Percentiles rank a stretch among this genome's conserved stretches.
Conservation (phyloP, 1,140 invertebrate genomes). For the Drosophila subpulchrella region DNA sequence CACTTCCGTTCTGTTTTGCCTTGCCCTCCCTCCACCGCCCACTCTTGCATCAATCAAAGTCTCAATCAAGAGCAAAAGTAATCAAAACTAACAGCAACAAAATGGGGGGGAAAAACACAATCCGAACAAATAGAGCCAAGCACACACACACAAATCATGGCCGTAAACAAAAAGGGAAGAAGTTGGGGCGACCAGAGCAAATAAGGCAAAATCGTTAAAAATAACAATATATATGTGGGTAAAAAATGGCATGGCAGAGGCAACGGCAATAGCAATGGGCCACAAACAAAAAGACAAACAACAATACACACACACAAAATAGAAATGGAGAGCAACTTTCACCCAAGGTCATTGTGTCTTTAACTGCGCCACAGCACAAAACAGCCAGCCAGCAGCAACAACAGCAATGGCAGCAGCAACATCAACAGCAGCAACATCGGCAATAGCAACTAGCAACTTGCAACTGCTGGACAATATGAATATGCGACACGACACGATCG, state of each 20-base stretch:
- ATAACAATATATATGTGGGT: slow-evolving; percentile 59
- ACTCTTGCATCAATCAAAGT: slow-evolving; percentile 46
- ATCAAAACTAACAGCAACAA: slow-evolving; percentile 62
- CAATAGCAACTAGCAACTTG: slow-evolving; percentile 35
- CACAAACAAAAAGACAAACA: slow-evolving; percentile 30
- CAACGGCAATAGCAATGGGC: slow-evolving; percentile 29
- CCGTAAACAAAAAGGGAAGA: slow-evolving; percentile 54
- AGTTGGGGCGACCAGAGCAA: slow-evolving; percentile 29
- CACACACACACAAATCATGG: slow-evolving; percentile 33
- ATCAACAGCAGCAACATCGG: slow-evolving; percentile 26
- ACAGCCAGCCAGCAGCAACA: slow-evolving; percentile 44
- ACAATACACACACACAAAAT: slow-evolving; percentile 59
- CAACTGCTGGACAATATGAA: slow-evolving; percentile 52
- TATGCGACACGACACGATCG: slow-evolving; percentile 38
- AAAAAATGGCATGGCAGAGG: slow-evolving; percentile 48
- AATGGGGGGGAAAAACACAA: slow-evolving; percentile 37
- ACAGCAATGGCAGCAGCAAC: slow-evolving; percentile 2
- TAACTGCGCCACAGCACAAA: slow-evolving; percentile 68
- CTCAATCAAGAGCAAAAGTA: slow-evolving; percentile 78
- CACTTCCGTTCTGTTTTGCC: slow-evolving; percentile 71
- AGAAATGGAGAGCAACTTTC: slow-evolving; percentile 84
- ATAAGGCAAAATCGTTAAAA: slow-evolving; percentile 67
- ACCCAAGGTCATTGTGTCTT: slow-evolving; percentile 84
- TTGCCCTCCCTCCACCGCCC: slow-evolving; percentile 2
- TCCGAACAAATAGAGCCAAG: slow-evolving; percentile 22